Conservation (phyloP, 2,888 invertebrate genomes). For the Chirona hameri region DNA sequence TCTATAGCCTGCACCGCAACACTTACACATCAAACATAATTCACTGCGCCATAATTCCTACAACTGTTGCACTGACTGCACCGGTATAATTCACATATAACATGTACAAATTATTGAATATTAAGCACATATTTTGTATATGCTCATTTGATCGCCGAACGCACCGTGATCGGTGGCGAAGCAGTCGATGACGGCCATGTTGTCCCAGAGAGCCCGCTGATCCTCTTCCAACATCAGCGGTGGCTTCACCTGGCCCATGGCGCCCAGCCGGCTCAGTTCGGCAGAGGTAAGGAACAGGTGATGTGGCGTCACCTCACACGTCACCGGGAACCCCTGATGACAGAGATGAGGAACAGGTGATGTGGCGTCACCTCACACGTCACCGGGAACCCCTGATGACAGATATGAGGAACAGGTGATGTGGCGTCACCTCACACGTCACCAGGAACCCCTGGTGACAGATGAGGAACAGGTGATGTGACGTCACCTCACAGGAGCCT, state of each 20-base stretch:
- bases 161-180: conserved; percentile 96
- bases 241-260: conserved; percentile 78
- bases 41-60: too few species aligned
- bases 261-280: conserved; percentile 67
- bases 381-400: conserved; percentile 41
- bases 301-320: conserved; percentile 98
- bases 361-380: too few species aligned
- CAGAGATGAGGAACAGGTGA: background rate
- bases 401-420: conserved; percentile 89
- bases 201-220: conserved; percentile 96
- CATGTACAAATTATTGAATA: too few species aligned
- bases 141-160: background rate
- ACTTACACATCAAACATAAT: too few species aligned
- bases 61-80: too few species aligned
- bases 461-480: background rate
- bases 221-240: conserved; percentile 80
- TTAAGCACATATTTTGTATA: too few species aligned
- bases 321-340: conserved; percentile 73
- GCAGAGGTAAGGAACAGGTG: conserved; percentile 87
- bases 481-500: too few species aligned
- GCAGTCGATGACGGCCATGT: conserved; percentile 89
- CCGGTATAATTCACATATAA: too few species aligned
- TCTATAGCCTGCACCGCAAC: too few species aligned
- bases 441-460: conserved; percentile 68
- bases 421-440: conserved; percentile 98